These are phyloP conservation scores for Stenodema calcarata DNA, from an alignment of 2,888 invertebrate species.

Conservation along the genomic window DNA sequence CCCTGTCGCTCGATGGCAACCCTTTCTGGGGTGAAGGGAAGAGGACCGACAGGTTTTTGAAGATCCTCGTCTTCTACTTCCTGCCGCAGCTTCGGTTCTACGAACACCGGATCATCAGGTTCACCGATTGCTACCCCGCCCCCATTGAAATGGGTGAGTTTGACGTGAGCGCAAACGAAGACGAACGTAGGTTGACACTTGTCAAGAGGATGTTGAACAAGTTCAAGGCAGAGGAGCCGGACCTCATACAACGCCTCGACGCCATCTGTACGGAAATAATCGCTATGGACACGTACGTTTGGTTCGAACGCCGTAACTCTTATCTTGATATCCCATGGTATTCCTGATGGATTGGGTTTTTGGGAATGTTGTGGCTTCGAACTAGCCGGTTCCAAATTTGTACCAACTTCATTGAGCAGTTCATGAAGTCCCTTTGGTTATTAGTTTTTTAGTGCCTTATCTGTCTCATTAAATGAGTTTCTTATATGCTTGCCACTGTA, in stretches of 20 bases:
- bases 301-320: too few species aligned
- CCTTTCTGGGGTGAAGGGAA: conserved; percentile 21
- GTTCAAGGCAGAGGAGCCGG: conserved; percentile 4
- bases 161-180: neutral
- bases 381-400: too few species aligned
- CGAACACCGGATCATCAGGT: conserved; percentile 33
- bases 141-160: neutral
- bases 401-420: too few species aligned
- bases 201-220: conserved; percentile 9
- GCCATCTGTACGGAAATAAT: conserved; percentile 8
- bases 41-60: neutral
- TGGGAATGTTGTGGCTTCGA: too few species aligned
- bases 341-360: too few species aligned
- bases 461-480: too few species aligned
- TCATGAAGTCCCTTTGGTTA: too few species aligned
- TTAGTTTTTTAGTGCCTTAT: too few species aligned
- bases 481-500: too few species aligned
- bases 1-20: conserved; percentile 26
- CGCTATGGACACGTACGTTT: conserved; percentile 11
- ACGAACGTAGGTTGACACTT: neutral
- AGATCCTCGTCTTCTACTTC: conserved; percentile 17
- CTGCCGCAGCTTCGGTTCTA: conserved; percentile 34
- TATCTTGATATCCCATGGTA: too few species aligned
- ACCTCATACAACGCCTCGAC: neutral
- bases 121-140: conserved; percentile 6